Evolutionary conservation across 2,888 invertebrate genomes (phyloP).

Genomic region (Caenorhabditis sp.): DNA sequence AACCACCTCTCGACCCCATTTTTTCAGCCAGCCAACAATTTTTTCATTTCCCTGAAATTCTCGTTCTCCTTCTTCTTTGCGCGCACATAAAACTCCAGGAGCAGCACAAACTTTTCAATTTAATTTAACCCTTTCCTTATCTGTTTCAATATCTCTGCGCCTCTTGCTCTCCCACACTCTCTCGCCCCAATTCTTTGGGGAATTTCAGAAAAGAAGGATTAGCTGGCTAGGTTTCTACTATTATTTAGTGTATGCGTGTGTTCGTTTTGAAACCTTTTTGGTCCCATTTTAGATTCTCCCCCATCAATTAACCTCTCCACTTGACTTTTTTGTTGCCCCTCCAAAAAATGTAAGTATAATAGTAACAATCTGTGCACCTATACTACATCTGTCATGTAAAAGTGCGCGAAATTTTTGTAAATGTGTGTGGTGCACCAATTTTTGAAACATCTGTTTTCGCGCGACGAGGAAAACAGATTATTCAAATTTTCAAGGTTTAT

Average conservation of each 20-base stretch:
- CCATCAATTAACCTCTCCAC: slow-evolving; percentile 3
- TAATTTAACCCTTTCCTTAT: not conserved
- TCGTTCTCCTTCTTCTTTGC: no score
- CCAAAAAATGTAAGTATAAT: not conserved
- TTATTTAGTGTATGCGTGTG: not conserved
- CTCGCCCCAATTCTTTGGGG: not conserved
- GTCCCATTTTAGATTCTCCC: not conserved
- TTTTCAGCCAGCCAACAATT: no score
- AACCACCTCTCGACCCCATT: no score
- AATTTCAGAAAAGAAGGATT: not conserved
- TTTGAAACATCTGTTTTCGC: no score
- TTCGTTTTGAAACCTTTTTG: not conserved
- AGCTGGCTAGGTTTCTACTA: not conserved
- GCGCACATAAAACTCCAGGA: no score
- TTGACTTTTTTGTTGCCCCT: not conserved
- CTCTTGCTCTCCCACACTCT: slow-evolving; percentile 10
- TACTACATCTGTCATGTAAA: no score
- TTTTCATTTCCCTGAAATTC: no score
- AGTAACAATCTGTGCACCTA: no score
- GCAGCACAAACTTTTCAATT: not conserved
- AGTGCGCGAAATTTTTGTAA: no score
- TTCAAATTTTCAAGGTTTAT: no score
- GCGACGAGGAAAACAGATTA: no score
- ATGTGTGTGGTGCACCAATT: no score
- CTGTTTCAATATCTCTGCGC: not conserved